A percentile compares a stretch with the other conserved stretches of the same genome.
These are phyloP conservation scores for Tridacna gigas DNA, from an alignment of 2,888 invertebrate genomes.

Conservation along the genomic window DNA sequence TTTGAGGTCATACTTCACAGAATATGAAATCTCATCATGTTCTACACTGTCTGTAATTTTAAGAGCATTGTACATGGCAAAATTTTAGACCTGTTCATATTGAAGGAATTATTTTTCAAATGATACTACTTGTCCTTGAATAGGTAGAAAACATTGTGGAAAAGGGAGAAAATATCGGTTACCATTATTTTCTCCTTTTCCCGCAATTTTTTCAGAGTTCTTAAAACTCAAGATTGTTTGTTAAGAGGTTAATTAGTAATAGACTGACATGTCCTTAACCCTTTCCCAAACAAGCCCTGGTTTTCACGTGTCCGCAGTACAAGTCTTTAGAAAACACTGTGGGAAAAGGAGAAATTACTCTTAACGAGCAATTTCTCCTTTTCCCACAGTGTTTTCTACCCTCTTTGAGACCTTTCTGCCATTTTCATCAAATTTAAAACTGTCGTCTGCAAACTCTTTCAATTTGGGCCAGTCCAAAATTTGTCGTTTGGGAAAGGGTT, in stretches of 20 bases:
- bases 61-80: too few species aligned
- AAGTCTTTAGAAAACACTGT: background rate
- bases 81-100: too few species aligned
- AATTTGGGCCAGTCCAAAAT: background rate
- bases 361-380: background rate
- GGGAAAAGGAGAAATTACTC: conserved; percentile 1
- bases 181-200: background rate
- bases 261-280: background rate
- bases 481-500: background rate
- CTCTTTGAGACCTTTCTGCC: background rate
- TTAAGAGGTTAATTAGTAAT: too few species aligned
- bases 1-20: too few species aligned
- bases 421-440: too few species aligned
- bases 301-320: background rate
- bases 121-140: background rate
- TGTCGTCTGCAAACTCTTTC: conserved; percentile 6
- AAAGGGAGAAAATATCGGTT: background rate
- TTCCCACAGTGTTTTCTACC: too few species aligned
- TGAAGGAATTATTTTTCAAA: background rate
- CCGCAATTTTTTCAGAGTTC: too few species aligned
- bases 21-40: too few species aligned
- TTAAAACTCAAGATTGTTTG: too few species aligned
- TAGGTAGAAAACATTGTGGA: background rate
- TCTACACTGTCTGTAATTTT: too few species aligned
- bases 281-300: background rate